Evolutionary conservation across 2,113 vertebrate species (phyloP).

Genomic region (Peucedramus taeniatus): DNA sequence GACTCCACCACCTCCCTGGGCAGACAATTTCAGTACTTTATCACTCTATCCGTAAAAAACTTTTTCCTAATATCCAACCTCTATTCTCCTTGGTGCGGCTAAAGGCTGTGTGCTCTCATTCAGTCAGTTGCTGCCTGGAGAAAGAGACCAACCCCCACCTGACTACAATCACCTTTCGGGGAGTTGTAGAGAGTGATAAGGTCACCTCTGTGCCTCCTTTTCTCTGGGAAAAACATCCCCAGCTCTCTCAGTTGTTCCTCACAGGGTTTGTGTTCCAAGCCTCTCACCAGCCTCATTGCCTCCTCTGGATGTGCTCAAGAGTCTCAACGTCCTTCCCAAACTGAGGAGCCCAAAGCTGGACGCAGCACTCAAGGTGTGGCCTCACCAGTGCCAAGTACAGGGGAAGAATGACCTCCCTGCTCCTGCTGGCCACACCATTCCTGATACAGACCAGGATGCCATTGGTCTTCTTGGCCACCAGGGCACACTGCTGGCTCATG

Average conservation of each 20-base stretch:
- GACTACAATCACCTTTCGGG: neutral
- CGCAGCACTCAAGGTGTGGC: neutral
- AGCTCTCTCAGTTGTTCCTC: neutral
- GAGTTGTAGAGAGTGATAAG: neutral
- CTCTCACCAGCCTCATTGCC: neutral
- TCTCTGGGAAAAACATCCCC: neutral
- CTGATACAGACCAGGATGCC: neutral
- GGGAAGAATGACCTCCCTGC: neutral
- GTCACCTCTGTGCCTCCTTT: neutral
- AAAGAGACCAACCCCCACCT: no score
- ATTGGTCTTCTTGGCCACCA: neutral
- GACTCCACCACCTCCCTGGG: neutral
- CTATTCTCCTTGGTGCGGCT: neutral
- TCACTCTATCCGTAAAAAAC: neutral
- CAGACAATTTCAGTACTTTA: neutral
- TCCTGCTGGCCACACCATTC: neutral
- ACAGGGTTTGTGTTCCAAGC: neutral
- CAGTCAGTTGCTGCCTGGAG: neutral
- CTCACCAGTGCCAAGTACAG: no score
- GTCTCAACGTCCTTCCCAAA: neutral
- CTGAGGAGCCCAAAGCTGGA: neutral
- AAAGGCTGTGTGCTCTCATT: neutral
- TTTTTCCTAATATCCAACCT: neutral
- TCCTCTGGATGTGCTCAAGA: fast-evolving
- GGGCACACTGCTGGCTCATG: neutral